Base-by-base conservation (phyloP, 1,140 invertebrate genomes). In the Acromyrmex echinatior region DNA sequence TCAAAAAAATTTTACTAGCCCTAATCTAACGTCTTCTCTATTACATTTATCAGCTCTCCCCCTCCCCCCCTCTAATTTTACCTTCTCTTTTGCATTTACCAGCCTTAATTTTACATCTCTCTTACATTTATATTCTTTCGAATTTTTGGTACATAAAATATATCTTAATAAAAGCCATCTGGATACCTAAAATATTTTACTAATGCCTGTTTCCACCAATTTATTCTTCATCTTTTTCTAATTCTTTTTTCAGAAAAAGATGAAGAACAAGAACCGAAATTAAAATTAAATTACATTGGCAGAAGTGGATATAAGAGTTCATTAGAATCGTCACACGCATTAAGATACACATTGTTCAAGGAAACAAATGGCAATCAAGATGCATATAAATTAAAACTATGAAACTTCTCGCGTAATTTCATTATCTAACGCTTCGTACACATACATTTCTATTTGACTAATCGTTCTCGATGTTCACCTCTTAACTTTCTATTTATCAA, bases 401-500 rank as follows among this genome's bases (percentile, higher is more conserved):
- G 28, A 31, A 39, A 81, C 9, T 68, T 79, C 3, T 1, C n/a
- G 28, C n/a, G 18, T 31, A 49, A 80, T n/a, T 39, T 63, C 31
- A 21, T 70, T 56, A 56, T 39, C 21, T 56, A 70, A 81, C 31
- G 16, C 31, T 53, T 80, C 25, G 16, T 56, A 16, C 12, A 6
- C 14, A 3, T 45, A 31, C 35, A 45, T 60, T 45, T 45, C n/a
- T 51, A 6, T 28, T 58, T 21, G 18, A 6, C 16, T 58, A 81
- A 81, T 81, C 35, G 1, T 45, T 58, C 35, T 58, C 21, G 4
- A 81, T 60, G 3, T 4, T 76, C 21, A 25, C n/a, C 7, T 7
- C 56, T 39, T 18, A 28, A 84, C 80, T 84, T 84, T 84, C 80
- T 35, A 84, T 84, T 62, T 62, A 84, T 84, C 39, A 51, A 62